Evolutionary conservation across 2,113 vertebrate genomes (phyloP).

Genomic region (Oxyruncus cristatus): DNA sequence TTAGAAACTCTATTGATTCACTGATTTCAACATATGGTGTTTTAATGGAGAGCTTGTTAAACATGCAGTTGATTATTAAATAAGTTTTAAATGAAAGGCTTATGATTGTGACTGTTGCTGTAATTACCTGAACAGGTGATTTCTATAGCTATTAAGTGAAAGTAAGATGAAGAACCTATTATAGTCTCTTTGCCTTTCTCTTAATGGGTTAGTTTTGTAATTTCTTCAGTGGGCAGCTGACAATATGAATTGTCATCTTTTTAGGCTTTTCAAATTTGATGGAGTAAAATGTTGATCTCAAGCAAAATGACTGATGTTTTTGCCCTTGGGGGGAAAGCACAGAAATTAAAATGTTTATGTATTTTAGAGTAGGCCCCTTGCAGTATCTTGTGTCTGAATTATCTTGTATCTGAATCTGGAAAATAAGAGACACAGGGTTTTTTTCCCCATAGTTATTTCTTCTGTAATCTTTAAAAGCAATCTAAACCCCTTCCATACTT

Average conservation of each 20-base stretch:
- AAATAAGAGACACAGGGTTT: not conserved
- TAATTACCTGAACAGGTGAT: not conserved
- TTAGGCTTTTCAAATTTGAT: not conserved
- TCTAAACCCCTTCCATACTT: not conserved
- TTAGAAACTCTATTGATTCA: not conserved
- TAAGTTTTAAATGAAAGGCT: not conserved
- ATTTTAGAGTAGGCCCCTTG: not conserved
- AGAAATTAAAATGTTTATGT: not conserved
- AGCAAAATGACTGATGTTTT: not conserved
- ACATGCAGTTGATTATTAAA: not conserved
- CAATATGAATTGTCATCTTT: not conserved
- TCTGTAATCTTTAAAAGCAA: not conserved
- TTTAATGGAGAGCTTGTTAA: not conserved
- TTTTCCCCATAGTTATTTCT: not conserved
- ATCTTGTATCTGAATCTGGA: not conserved
- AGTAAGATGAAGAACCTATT: not conserved
- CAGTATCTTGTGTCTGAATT: not conserved
- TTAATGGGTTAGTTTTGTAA: not conserved
- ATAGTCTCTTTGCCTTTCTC: not conserved
- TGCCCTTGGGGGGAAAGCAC: not conserved
- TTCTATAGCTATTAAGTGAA: not conserved
- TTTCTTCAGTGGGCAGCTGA: not conserved
- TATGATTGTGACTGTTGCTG: not conserved
- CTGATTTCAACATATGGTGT: not conserved
- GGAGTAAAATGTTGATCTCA: not conserved